Conservation (phyloP, 2,888 invertebrate species). For the Drosophila siamana region DNA sequence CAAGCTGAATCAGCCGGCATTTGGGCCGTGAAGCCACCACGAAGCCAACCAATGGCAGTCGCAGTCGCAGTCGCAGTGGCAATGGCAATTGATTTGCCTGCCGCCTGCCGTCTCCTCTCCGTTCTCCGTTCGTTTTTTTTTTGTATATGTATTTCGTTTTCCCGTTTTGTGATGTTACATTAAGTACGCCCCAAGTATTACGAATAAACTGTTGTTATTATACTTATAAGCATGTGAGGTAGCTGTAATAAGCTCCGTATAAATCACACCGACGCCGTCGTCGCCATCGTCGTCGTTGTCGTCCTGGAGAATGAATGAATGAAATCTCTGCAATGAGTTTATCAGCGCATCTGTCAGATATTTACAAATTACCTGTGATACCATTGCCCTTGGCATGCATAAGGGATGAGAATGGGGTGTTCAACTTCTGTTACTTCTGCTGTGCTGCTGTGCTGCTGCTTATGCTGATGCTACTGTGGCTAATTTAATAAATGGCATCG, state of each 20-base stretch:
- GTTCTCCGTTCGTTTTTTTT: neutral
- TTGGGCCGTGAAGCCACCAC: constrained; percentile 52
- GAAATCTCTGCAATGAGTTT: constrained; percentile 82
- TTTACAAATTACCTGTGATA: constrained; percentile 83
- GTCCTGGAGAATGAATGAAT: constrained; percentile 46
- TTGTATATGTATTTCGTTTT: neutral
- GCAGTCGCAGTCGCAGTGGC: constrained; percentile 17
- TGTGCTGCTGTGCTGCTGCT: constrained; percentile 8
- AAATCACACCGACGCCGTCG: constrained; percentile 54
- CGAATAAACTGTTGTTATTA: constrained; percentile 74
- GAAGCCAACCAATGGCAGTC: constrained; percentile 17
- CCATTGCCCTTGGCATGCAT: constrained; percentile 42
- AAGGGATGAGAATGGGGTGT: constrained; percentile 4
- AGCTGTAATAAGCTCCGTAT: constrained; percentile 40
- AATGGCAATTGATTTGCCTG: constrained; percentile 53
- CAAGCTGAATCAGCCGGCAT: constrained; percentile 61
- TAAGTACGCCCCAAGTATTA: constrained; percentile 77
- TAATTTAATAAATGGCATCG: constrained; percentile 80
- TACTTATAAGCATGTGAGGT: constrained; percentile 13
- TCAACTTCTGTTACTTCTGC: neutral
- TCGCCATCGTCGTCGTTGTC: neutral
- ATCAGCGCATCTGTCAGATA: constrained; percentile 82
- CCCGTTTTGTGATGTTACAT: constrained; percentile 68
- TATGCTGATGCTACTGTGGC: constrained; percentile 73
- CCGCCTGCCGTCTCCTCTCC: neutral